phyloP scores from a whole-genome alignment of 2,888 invertebrate species.

The Rhimphoctona megacephalus region DNA sequence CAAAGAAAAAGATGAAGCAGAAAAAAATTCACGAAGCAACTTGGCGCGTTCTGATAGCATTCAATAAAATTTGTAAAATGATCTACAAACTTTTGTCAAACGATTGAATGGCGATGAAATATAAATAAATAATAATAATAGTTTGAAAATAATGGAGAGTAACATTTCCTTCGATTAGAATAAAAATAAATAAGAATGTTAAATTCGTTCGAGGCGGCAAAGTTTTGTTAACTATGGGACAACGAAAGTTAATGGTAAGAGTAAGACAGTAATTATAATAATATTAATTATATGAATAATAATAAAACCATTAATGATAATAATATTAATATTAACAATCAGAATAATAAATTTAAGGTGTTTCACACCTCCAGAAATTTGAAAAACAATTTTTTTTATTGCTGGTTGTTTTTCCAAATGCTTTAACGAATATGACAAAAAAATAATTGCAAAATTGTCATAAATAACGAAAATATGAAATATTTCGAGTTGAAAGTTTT shows the following conservation, averaged over 20 bases:
- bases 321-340: conserved; percentile 10
- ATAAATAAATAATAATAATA: conserved; percentile 3
- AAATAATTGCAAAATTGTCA: too few species aligned
- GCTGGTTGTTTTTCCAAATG: not conserved
- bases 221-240: conserved; percentile 74
- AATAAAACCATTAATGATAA: conserved; percentile 28
- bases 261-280: conserved; percentile 61
- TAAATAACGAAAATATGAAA: too few species aligned
- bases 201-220: conserved; percentile 81
- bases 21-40: conserved; percentile 74
- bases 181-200: conserved; percentile 80
- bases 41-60: conserved; percentile 79
- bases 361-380: not conserved
- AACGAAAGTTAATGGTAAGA: conserved; percentile 74
- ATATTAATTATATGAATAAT: conserved; percentile 26
- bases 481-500: too few species aligned
- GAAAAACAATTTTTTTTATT: not conserved
- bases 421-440: not conserved
- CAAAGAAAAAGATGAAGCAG: not conserved
- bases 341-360: not conserved
- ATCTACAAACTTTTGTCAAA: conserved; percentile 76
- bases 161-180: conserved; percentile 64
- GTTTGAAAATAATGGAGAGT: not conserved
- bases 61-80: conserved; percentile 83
- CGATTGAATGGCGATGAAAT: conserved; percentile 41